Percentiles rank a stretch among this genome's conserved stretches.
Conservation (phyloP, 2,113 vertebrate genomes). For the Pterophyllum scalare region DNA sequence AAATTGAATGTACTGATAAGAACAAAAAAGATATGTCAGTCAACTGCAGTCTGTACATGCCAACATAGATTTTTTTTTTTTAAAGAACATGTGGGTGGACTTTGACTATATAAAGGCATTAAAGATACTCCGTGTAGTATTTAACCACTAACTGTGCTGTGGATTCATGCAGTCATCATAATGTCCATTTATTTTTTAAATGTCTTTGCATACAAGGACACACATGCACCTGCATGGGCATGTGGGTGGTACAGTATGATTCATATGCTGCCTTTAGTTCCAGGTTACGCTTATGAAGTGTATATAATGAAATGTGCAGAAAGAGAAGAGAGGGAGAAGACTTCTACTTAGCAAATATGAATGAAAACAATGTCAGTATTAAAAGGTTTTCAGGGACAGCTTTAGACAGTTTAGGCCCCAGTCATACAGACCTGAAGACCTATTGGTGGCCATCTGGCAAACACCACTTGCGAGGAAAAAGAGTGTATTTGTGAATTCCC, state of each 20-base stretch:
- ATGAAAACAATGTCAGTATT: background rate
- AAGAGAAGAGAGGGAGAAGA: background rate
- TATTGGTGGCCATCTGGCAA: background rate
- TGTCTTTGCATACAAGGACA: background rate
- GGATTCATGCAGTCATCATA: background rate
- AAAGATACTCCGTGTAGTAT: background rate
- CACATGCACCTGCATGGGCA: background rate
- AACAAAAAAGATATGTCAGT: background rate
- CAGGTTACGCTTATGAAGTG: background rate
- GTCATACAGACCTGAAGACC: too few species aligned
- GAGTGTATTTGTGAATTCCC: background rate
- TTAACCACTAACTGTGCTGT: background rate
- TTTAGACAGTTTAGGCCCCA: background rate
- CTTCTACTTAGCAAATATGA: too few species aligned
- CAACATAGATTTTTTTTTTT: background rate
- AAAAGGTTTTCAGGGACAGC: background rate
- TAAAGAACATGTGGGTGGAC: background rate
- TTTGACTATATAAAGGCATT: background rate
- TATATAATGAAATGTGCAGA: background rate
- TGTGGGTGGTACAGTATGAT: background rate
- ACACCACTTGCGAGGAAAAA: background rate
- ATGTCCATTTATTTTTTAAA: background rate
- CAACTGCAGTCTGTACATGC: background rate
- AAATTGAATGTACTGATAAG: background rate
- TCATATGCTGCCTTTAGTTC: background rate